Conservation (phyloP, 2,888 invertebrate genomes). For the Drosophila dives region DNA sequence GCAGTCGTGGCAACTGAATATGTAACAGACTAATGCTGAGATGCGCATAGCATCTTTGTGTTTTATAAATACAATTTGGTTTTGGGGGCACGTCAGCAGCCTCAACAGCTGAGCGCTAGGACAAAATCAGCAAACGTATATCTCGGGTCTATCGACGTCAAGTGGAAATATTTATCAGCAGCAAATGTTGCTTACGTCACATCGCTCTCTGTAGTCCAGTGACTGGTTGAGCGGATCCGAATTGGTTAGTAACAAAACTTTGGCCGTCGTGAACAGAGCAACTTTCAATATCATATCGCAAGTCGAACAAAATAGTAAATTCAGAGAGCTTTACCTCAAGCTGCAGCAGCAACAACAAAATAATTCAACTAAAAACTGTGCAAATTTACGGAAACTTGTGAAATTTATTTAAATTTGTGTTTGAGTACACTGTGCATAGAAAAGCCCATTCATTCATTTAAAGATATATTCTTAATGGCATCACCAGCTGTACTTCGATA, state of each 20-base stretch:
- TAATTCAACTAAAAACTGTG: conserved; percentile 44
- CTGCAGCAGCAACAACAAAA: conserved; percentile 20
- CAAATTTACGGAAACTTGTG: conserved; percentile 62
- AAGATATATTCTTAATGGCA: conserved; percentile 73
- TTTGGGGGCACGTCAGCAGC: conserved; percentile 65
- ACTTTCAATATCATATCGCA: conserved; percentile 50
- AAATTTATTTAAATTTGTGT: conserved; percentile 53
- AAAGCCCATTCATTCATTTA: conserved; percentile 14
- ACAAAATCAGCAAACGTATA: not conserved
- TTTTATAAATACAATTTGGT: conserved; percentile 18
- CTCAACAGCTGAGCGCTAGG: conserved; percentile 24
- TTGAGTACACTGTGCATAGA: conserved; percentile 16
- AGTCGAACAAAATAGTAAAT: conserved; percentile 16
- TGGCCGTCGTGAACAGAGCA: conserved; percentile 67
- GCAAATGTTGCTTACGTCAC: conserved; percentile 22
- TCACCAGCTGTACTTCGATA: conserved; percentile 72
- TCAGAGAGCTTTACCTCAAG: conserved; percentile 37
- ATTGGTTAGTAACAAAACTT: conserved; percentile 75
- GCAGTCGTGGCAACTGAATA: not conserved
- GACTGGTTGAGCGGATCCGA: conserved; percentile 27
- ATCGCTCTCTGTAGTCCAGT: conserved; percentile 43
- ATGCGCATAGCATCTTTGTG: conserved; percentile 16
- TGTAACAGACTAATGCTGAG: too few species aligned
- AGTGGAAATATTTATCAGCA: conserved; percentile 28
- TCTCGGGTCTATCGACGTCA: conserved; percentile 19